A percentile compares a stretch with the other conserved stretches of the same genome.
phyloP scores from a whole-genome alignment of 2,113 vertebrate genomes.

The Pogona vitticeps region DNA sequence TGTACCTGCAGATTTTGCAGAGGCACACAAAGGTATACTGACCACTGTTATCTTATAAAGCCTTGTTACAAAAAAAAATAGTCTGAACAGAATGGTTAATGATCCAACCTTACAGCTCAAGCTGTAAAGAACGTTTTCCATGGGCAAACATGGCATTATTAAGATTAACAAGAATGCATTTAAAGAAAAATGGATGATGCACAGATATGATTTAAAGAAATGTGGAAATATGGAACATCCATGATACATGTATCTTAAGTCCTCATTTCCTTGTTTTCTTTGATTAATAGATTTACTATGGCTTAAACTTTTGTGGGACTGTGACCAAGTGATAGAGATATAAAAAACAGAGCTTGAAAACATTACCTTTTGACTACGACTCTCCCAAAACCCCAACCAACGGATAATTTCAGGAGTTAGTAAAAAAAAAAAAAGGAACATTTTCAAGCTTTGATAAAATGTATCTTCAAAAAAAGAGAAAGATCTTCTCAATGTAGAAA shows the following conservation, averaged over 20 bases:
- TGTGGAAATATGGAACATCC: background rate
- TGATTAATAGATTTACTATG: background rate
- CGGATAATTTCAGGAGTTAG: no score
- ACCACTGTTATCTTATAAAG: background rate
- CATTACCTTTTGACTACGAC: no score
- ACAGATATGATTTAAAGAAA: background rate
- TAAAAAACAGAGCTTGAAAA: no score
- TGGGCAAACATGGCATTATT: background rate
- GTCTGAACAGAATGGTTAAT: background rate
- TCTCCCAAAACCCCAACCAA: no score
- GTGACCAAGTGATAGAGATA: background rate
- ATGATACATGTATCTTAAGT: background rate
- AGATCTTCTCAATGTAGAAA: background rate
- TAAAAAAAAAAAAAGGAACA: no score
- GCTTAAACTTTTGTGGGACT: background rate
- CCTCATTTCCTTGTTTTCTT: background rate
- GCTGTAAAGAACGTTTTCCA: background rate
- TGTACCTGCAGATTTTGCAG: background rate
- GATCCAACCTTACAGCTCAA: background rate
- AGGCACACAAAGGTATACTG: background rate
- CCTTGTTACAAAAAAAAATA: background rate
- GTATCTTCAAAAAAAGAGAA: background rate
- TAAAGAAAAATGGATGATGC: background rate
- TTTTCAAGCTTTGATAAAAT: background rate
- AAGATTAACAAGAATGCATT: background rate